These are phyloP conservation scores for Malurus cyaneus DNA, from an alignment of 2,113 vertebrate genomes.

Conservation along the genomic window DNA sequence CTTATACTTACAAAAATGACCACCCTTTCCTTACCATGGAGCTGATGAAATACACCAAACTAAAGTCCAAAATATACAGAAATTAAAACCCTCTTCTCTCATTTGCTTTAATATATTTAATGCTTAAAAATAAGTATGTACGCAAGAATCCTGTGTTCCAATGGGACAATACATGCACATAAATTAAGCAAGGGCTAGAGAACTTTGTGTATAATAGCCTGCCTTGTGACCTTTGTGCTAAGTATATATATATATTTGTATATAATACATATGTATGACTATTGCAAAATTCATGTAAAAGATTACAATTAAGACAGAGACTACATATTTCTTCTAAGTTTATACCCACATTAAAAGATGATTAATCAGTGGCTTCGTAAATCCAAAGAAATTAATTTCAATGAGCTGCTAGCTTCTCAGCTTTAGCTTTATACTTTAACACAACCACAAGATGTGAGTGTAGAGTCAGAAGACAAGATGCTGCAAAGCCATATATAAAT, in stretches of 20 bases:
- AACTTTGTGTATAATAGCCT: neutral
- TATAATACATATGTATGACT: neutral
- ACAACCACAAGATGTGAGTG: neutral
- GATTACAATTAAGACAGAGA: neutral
- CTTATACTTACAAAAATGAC: neutral
- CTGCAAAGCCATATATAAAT: neutral
- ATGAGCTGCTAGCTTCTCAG: neutral
- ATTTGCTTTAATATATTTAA: neutral
- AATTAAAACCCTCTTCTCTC: neutral
- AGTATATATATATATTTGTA: neutral
- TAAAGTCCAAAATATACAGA: neutral
- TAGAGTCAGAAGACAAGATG: neutral
- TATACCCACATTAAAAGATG: neutral
- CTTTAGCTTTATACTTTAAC: neutral
- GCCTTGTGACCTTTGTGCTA: neutral
- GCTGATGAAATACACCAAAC: neutral
- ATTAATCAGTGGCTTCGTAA: neutral
- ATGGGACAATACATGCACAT: neutral
- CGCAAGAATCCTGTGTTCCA: neutral
- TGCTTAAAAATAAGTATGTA: neutral
- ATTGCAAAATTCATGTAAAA: neutral
- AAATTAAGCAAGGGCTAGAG: neutral
- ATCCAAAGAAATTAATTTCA: neutral
- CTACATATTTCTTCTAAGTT: neutral
- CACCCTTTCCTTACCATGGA: neutral